Base-by-base conservation (phyloP, 2,113 vertebrate genomes). In the Syrmaticus mikado region DNA sequence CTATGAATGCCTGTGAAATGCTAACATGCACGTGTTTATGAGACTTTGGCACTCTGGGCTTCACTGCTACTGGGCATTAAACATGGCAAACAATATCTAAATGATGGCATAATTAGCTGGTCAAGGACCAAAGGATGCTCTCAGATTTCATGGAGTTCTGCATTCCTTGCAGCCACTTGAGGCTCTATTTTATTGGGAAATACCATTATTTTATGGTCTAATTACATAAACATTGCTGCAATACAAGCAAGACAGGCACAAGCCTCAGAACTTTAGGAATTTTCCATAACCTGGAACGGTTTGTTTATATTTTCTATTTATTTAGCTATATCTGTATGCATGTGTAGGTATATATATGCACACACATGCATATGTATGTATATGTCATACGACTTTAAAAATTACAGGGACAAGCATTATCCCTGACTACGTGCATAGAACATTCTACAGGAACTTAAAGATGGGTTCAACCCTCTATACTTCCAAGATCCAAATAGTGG, bases 221-320 rank as follows among this genome's bases (percentile, higher is more conserved):
- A 19, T 57, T 38, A 6, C 28, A 13, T 75, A 94, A 95, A 79
- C 43, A 84, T 13, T 72, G 28, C 17, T 92, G 48, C 25, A 87
- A 92, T 90, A 27, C 11, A 46, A 20, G 30, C 17, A 66, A 53
- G 6, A 34, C 22, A 38, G 18, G 5, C n/a, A 11, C n/a, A 70
- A 94, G 19, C 12, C 36, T 81, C 32, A 70, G 38, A 38, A 12
- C 3, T 1, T 34, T 45, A 40, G 11, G 5, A 78, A 75, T 86
- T 67, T 87, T 77, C 7, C 50, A 20, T 16, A 73, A 70, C 7
- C 10, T 80, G 43, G 24, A 85, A 45, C 7, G 36, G 43, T 20
- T 61, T 6, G 0, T 38, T 76, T 76, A 30, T 65, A 34, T 55
- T 68, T 92, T 52, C 27, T 43, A 57, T 22, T 0, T 22, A 7